phyloP scores from a whole-genome alignment of 2,797 vertebrate genomes.

The Galago senegalensis region DNA sequence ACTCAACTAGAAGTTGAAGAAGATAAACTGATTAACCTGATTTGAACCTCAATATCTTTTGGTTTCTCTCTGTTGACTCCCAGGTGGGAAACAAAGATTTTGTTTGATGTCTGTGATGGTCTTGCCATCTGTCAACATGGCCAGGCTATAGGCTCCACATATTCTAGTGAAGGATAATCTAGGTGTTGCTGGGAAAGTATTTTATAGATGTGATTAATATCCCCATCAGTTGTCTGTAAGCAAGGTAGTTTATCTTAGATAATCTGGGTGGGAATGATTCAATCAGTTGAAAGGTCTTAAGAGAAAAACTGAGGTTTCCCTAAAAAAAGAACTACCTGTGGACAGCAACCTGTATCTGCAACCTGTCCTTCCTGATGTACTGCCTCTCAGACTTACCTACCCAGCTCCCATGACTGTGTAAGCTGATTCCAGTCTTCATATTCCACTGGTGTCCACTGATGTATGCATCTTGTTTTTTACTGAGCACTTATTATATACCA shows the following conservation, averaged over 20 bases:
- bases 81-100: constrained; percentile 8
- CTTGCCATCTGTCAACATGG: neutral
- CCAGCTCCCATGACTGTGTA: neutral
- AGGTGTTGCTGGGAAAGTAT: neutral
- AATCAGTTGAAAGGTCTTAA: neutral
- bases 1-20: neutral
- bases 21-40: neutral
- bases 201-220: neutral
- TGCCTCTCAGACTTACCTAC: neutral
- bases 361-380: neutral
- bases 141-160: neutral
- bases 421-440: neutral
- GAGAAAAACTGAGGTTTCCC: neutral
- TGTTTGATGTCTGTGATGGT: neutral
- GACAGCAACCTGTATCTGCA: neutral
- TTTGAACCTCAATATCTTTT: neutral
- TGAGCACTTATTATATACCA: neutral
- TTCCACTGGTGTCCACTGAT: neutral
- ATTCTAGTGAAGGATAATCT: neutral
- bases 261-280: neutral
- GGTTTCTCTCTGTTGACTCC: neutral
- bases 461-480: neutral
- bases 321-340: neutral
- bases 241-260: neutral
- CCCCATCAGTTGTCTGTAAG: neutral